These are phyloP conservation scores for Micronycteris hirsuta DNA, from an alignment of 2,113 vertebrate species.

Conservation along the genomic window DNA sequence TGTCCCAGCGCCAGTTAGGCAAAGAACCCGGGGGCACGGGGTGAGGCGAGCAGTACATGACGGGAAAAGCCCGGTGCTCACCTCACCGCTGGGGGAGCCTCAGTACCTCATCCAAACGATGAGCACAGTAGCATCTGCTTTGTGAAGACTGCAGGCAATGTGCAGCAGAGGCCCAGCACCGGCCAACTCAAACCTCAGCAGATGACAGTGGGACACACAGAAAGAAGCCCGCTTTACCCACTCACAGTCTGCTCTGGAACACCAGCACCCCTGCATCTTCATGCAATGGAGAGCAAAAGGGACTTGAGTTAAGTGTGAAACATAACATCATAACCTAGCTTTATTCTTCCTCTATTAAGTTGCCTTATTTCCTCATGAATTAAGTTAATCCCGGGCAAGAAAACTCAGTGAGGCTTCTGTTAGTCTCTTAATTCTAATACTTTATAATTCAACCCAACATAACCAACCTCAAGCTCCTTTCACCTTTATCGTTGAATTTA, in stretches of 20 bases:
- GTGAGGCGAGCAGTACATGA: too few species aligned
- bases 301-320: neutral
- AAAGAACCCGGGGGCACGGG: neutral
- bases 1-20: neutral
- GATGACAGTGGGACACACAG: fast-evolving
- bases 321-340: fast-evolving
- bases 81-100: neutral
- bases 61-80: fast-evolving
- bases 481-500: neutral
- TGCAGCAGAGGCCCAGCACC: neutral
- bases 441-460: neutral
- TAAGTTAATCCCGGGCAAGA: neutral
- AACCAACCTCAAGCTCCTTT: neutral
- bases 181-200: neutral
- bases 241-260: neutral
- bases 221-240: neutral
- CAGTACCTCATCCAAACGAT: neutral
- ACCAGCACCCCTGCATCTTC: neutral
- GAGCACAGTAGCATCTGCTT: fast-evolving
- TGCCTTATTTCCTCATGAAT: neutral
- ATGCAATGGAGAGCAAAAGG: too few species aligned
- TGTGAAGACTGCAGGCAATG: neutral
- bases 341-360: neutral
- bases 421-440: neutral
- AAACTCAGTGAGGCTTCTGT: neutral